Conservation (phyloP, 2,888 invertebrate species). For the Diplazon laetatorius region DNA sequence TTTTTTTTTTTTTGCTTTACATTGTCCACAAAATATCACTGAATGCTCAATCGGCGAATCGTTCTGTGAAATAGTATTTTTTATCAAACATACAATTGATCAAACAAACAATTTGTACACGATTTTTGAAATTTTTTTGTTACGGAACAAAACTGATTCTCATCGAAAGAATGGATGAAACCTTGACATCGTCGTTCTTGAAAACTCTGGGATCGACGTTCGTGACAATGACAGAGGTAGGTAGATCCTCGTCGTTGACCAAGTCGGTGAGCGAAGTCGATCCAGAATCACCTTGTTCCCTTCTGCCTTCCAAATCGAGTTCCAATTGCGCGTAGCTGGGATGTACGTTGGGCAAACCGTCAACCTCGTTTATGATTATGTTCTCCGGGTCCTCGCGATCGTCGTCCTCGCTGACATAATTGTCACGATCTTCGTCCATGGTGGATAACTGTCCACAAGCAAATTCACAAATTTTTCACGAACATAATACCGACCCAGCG, state of each 20-base stretch:
- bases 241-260: conserved; percentile 89
- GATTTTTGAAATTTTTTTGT: too few relatives aligned
- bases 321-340: conserved; percentile 89
- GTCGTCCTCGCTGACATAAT: conserved; percentile 71
- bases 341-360: conserved; percentile 93
- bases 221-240: conserved; percentile 94
- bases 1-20: conserved; percentile 4
- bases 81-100: too few relatives aligned
- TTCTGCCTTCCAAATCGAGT: conserved; percentile 83
- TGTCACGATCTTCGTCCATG: conserved; percentile 75
- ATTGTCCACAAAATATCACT: too few relatives aligned
- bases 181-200: conserved; percentile 82
- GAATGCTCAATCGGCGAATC: too few relatives aligned
- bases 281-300: conserved; percentile 71
- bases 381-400: conserved; percentile 84
- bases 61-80: too few relatives aligned
- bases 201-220: conserved; percentile 93
- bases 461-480: neutral
- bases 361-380: conserved; percentile 93
- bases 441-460: conserved; percentile 52
- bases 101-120: too few relatives aligned
- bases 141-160: too few relatives aligned
- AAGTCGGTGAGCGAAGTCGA: conserved; percentile 85
- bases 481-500: neutral
- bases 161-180: conserved; percentile 9